Evolutionary conservation across 2,797 vertebrate species (phyloP), one percentile per base, ranked within the genome.

Genomic region (Mormyrops attenuatus): DNA sequence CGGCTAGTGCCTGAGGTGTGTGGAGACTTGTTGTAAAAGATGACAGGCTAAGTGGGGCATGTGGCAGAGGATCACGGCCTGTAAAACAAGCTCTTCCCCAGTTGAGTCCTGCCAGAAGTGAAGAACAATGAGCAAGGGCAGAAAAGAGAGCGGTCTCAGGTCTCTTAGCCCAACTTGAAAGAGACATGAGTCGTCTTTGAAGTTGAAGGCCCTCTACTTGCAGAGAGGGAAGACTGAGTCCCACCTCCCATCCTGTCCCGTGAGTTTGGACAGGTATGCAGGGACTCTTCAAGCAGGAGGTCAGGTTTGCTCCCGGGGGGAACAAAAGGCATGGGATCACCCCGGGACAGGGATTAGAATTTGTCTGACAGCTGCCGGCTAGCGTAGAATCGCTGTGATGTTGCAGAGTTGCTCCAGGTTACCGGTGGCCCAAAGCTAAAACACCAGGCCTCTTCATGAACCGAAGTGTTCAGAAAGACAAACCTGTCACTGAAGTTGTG

Each of bases 101-200:
- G 30, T 60, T 9, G 53, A 84, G 8, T 15, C 6, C 88, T 88
- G 90, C 90, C 90, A 89, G 93, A 94, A 91, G 92, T 93, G 90
- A 88, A 91, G 91, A 88, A 91, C 26, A 52, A 84, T 34, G 15
- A 55, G 91, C 91, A 90, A 82, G 93, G 93, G 92, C 90, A 90
- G 88, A 90, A 77, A 90, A 92, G 91, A 92, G 91, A 89, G 90
- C 90, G 93, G 93, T 94, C 91, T 38, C 89, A 60, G 92, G 92
- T 94, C 92, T 93, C 91, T 93, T 93, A 90, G 94, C 92, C 93
- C 91, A 93, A 93, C 93, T 94, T 95, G 94, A 95, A 95, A 95
- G 91, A 91, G 88, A 92, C 93, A 92, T 93, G 88, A 8, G 82
- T 91, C 52, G 90, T 55, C 93, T 96, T 95, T 96, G 95, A 96